These are phyloP conservation scores for Mastacembelus armatus DNA, from an alignment of 2,797 vertebrate genomes.

Conservation along the genomic window DNA sequence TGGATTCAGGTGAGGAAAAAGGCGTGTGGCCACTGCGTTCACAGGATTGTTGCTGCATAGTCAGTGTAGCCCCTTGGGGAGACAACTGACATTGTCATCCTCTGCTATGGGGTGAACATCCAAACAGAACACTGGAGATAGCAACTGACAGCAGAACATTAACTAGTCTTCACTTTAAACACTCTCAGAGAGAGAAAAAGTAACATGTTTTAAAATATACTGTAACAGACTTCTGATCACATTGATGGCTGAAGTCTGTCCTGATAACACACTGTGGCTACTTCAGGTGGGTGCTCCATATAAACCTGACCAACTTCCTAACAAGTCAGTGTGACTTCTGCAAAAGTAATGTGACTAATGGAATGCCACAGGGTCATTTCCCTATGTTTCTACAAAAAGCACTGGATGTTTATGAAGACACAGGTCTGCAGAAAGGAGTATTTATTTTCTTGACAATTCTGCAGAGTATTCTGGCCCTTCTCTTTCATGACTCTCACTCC, in stretches of 20 bases:
- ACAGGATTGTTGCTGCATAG: slow-evolving; percentile 78
- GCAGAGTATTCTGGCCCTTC: slow-evolving; percentile 78
- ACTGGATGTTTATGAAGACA: slow-evolving; percentile 82
- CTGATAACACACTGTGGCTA: slow-evolving; percentile 5
- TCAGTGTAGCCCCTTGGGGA: slow-evolving; percentile 63
- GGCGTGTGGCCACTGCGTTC: slow-evolving; percentile 53
- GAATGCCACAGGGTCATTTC: slow-evolving; percentile 75
- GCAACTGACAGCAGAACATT: slow-evolving; percentile 25
- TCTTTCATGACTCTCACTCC: slow-evolving; percentile 81
- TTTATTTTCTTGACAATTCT: slow-evolving; percentile 86
- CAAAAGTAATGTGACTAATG: slow-evolving; percentile 70
- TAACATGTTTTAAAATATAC: neutral
- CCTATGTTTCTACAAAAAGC: slow-evolving; percentile 71
- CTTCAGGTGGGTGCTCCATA: slow-evolving; percentile 37
- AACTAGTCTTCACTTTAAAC: neutral
- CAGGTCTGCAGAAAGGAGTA: slow-evolving; percentile 74
- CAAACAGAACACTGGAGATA: slow-evolving; percentile 3
- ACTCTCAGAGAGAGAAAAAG: slow-evolving; percentile 1
- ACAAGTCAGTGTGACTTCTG: slow-evolving; percentile 46
- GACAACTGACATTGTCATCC: slow-evolving; percentile 61
- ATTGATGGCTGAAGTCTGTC: slow-evolving; percentile 12
- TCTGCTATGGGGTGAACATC: slow-evolving; percentile 28
- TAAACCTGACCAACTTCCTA: slow-evolving; percentile 39
- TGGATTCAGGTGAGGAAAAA: slow-evolving; percentile 72
- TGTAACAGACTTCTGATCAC: neutral